phyloP scores from a whole-genome alignment of 2,797 vertebrate species.

The Ispidina lecontei region DNA sequence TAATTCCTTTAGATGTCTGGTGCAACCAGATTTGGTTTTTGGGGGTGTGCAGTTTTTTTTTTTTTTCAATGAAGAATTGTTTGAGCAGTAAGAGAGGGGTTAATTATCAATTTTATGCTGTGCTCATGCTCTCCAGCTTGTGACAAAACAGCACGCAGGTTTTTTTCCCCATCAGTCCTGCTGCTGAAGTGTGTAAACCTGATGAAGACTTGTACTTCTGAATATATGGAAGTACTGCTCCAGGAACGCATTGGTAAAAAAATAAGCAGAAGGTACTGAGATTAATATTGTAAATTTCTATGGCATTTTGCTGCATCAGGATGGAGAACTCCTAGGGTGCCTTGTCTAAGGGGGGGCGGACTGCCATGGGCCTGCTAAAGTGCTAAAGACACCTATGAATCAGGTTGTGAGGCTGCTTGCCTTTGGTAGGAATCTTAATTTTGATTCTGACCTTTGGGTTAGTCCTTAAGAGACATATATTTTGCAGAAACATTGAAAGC shows the following conservation, averaged over 20 bases:
- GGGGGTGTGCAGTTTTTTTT: neutral
- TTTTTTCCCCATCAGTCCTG: neutral
- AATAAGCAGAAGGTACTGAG: neutral
- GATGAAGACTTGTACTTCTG: neutral
- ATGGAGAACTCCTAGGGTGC: neutral
- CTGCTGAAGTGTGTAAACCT: neutral
- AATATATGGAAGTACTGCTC: neutral
- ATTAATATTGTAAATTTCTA: neutral
- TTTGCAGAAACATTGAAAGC: neutral
- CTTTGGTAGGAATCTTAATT: neutral
- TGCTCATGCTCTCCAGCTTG: constrained; percentile 12
- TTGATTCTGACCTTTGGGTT: neutral
- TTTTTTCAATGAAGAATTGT: neutral
- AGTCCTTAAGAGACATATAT: neutral
- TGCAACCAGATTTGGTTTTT: neutral
- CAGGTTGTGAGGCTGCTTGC: neutral
- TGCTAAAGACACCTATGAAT: neutral
- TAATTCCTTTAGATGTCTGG: constrained; percentile 44
- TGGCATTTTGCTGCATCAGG: constrained; percentile 1
- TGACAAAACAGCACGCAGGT: neutral
- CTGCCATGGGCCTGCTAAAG: neutral
- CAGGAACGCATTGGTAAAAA: neutral
- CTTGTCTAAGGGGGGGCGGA: neutral
- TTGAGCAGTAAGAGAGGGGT: neutral
- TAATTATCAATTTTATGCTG: neutral